Base-by-base conservation (phyloP, 2,113 vertebrate species). In the Pangasianodon hypophthalmus region DNA sequence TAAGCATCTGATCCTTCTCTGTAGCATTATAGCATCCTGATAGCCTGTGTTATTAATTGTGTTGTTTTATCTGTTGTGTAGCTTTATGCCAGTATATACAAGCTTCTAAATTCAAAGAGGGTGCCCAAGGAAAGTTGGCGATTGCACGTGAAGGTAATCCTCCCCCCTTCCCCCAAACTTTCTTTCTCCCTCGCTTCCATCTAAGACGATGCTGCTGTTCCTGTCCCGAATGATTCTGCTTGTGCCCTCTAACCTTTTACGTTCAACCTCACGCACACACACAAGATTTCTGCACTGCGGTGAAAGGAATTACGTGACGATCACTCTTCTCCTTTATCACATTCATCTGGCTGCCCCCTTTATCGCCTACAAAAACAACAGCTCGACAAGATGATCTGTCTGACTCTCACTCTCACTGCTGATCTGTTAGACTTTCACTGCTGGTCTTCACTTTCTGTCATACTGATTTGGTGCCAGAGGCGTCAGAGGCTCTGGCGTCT, bases 41-140 rank as follows among this genome's bases (percentile, higher is more conserved):
- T 75, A 80, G 89, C 32, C 60, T 86, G 75, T 83, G 46, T 91
- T 54, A 88, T 90, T 90, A 91, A 90, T 89, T 81, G 46, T 87
- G 87, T 81, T 90, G 91, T 92, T 91, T 87, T 91, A 90, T 92
- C 87, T 91, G 90, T 92, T 96, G 95, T 97, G 95, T 98, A 99
- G 98, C 98, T 95, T 97, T 99, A 97, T 99, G 98, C 97, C 97
- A 99, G 96, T 99, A 98, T 97, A 97, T 99, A 97, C 97, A 98
- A 95, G 98, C 97, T 96, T 98, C 98, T 99, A 99, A 98, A 98
- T 96, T 95, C 97, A 98, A 96, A 96, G 98, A 97, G 96, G 97
- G 97, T 97, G 96, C 96, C 96, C 96, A 97, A 96, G 94, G 97
- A 97, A 97, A 97, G 95, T 96, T 97, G 97, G 96, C 97, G 92